These are phyloP conservation scores for Siniperca chuatsi DNA, from an alignment of 2,113 vertebrate species.

Conservation along the genomic window DNA sequence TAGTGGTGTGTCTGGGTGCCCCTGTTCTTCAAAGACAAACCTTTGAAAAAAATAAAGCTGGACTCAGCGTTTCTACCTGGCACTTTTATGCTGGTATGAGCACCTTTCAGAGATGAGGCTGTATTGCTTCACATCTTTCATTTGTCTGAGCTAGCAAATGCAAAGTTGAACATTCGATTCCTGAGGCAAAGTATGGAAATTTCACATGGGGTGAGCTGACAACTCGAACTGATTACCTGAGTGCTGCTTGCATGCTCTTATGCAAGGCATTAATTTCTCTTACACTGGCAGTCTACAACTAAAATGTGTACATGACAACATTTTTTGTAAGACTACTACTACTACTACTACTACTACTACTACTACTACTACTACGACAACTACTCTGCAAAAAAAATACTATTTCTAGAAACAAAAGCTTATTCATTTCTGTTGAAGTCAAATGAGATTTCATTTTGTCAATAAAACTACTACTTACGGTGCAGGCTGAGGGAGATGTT, in stretches of 20 bases:
- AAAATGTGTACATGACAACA: background rate
- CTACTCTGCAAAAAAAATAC: background rate
- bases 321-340: background rate
- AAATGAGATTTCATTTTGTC: background rate
- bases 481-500: slow-evolving; percentile 97
- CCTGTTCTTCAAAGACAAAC: slow-evolving; percentile 56
- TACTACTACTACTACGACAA: background rate
- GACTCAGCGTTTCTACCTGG: slow-evolving; percentile 44
- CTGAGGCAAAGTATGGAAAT: slow-evolving; percentile 19
- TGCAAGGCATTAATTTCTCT: background rate
- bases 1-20: slow-evolving; percentile 44
- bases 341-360: background rate
- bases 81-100: slow-evolving; percentile 56
- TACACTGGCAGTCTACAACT: background rate
- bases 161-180: slow-evolving; percentile 44
- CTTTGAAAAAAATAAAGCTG: slow-evolving; percentile 47
- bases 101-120: slow-evolving; percentile 24
- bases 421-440: background rate
- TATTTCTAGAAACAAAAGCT: background rate
- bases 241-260: background rate
- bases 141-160: slow-evolving; percentile 42
- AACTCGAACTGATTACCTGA: slow-evolving; percentile 20
- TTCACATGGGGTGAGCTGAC: slow-evolving; percentile 16
- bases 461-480: slow-evolving; percentile 86
- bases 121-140: slow-evolving; percentile 32